Percentiles rank a stretch among this genome's conserved stretches.
Evolutionary conservation across 2,797 vertebrate genomes (phyloP).

Genomic region (Leptatherina wallacei): DNA sequence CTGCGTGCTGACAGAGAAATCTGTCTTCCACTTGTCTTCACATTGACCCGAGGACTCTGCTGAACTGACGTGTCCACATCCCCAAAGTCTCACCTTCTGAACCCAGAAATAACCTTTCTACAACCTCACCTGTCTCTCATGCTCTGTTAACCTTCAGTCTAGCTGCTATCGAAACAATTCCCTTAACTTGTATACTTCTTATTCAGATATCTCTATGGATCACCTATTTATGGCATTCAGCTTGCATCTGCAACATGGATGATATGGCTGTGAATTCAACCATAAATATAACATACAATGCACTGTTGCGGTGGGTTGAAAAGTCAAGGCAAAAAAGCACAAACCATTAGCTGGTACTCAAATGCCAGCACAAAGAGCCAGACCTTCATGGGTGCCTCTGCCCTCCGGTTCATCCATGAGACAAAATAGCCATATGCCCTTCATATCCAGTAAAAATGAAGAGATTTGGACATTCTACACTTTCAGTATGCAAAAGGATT

Average conservation of each 20-base stretch:
- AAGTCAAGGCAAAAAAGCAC: slow-evolving; percentile 67
- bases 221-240: slow-evolving; percentile 52
- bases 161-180: slow-evolving; percentile 59
- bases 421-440: slow-evolving; percentile 62
- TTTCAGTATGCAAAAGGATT: slow-evolving; percentile 55
- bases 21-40: slow-evolving; percentile 81
- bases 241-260: slow-evolving; percentile 50
- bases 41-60: slow-evolving; percentile 71
- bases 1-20: slow-evolving; percentile 81
- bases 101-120: slow-evolving; percentile 66
- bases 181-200: slow-evolving; percentile 38
- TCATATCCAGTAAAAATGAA: slow-evolving; percentile 51
- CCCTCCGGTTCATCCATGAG: slow-evolving; percentile 38
- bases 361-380: slow-evolving; percentile 63
- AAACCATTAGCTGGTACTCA: slow-evolving; percentile 59
- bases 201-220: slow-evolving; percentile 58
- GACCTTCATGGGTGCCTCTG: slow-evolving; percentile 44
- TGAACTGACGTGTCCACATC: slow-evolving; percentile 66
- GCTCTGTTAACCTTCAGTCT: slow-evolving; percentile 52
- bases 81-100: slow-evolving; percentile 70
- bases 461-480: slow-evolving; percentile 30
- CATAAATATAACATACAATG: slow-evolving; percentile 56
- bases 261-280: slow-evolving; percentile 54
- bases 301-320: slow-evolving; percentile 60
- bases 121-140: slow-evolving; percentile 67